Evolutionary conservation across 1,140 invertebrate species (phyloP), one percentile per base, ranked within the genome.

Genomic region (Nixonia krombeini): DNA sequence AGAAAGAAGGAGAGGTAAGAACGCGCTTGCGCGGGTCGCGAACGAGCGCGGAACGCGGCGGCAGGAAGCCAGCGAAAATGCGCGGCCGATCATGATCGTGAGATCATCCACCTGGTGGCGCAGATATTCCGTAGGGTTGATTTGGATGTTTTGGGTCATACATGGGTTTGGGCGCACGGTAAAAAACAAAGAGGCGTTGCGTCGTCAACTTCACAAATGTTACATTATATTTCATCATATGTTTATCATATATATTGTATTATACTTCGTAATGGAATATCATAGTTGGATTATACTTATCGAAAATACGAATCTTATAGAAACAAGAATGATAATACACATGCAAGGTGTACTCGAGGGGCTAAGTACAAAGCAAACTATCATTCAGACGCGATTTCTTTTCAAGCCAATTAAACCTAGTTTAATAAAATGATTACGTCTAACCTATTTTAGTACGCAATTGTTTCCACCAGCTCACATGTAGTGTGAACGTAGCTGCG

Each of bases 261-360:
- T n/a, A n/a, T n/a, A n/a, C 55, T 72, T 58, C 56, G 41, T 62
- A 50, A 61, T 61, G 46, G 51, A 44, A 49, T 62, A 69, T 21
- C 53, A 49, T 58, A 61, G 33, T 50, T 53, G 45, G 25, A 61
- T 58, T 67, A 75, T 78, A 76, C 70, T 70, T 13, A 74, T 63
- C 71, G 61, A 79, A 82, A 80, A 79, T 70, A 79, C 77, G 74
- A 72, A 72, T 71, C 65, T 73, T 76, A 77, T 67, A 49, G 41
- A 51, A 70, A 58, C 70, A 72, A 66, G 52, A 70, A 58, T 52
- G 16, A 17, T 10, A 10, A 21, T 46, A 29, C 64, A 64, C 59
- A 65, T 58, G 68, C 52, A 63, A 55, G 35, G 55, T 55, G 56
- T 62, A 58, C 31, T 51, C 41, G 47, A 70, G 68, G 63, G 58